Evolutionary conservation across 2,113 vertebrate species (phyloP), one percentile per base, ranked within the genome.

Genomic region (Sebastes schlegelii): DNA sequence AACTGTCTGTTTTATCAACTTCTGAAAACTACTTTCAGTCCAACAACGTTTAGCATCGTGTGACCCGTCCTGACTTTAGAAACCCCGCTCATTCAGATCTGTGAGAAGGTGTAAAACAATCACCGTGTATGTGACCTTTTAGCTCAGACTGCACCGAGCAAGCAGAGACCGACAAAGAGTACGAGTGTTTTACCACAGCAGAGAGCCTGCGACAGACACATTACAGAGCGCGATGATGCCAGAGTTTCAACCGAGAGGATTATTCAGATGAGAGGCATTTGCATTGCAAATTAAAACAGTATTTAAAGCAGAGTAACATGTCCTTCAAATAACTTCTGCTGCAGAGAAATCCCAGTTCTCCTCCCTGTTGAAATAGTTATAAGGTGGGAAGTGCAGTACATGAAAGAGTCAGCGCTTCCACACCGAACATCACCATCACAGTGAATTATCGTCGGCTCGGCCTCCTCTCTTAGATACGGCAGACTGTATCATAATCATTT

Each of bases 311-410:
- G 89, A 88, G 86, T 76, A 89, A 89, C 90, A 74, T 92, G 91
- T 86, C 92, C 92, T 95, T 94, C 88, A 92, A 91, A 92, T 92
- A 93, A 92, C 92, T 93, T 93, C 88, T 92, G 90, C 89, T 84
- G 85, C 55, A 58, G 73, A 90, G 87, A 86, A 82, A 82, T 90
- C 89, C 81, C 82, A 87, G 13, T 2, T 77, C 79, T 82, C 73
- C 85, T 19, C 69, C 21, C 81, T 85, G 74, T 69, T 91, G 70
- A 86, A 89, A 91, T 63, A 87, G 91, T 83, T 86, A 86, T 71
- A 80, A 68, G 60, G 66, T 62, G 46, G 60, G 74, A 73, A 67
- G 75, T 8, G 40, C 43, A 40, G 86, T 51, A 83, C 82, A 87
- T 90, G 82, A 83, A 91, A 91, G 90, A 80, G 74, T 48, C 75